A percentile compares a stretch with the other conserved stretches of the same genome.
Evolutionary conservation across 2,113 vertebrate species (phyloP).

Genomic region (Cyprinodon variegatus): DNA sequence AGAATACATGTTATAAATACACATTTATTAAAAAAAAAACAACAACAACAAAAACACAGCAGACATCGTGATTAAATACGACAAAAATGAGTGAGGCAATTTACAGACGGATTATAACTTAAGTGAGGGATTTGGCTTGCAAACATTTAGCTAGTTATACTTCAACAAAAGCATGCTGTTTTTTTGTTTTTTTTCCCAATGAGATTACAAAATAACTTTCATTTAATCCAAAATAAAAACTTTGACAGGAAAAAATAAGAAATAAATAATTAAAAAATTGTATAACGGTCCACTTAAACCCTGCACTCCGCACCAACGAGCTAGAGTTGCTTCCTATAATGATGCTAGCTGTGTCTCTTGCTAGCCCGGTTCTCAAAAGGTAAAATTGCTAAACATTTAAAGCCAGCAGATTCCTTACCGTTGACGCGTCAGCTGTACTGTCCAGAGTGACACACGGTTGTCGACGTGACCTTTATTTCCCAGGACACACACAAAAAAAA

Average conservation of each 20-base stretch:
- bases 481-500: background rate
- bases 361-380: conserved; percentile 26
- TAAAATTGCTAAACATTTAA: background rate
- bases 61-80: background rate
- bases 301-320: background rate
- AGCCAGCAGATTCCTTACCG: conserved; percentile 19
- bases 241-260: background rate
- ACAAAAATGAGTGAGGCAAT: background rate
- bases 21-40: background rate
- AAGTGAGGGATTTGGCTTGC: background rate
- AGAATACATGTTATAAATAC: background rate
- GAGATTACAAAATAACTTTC: background rate
- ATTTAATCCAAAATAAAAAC: background rate
- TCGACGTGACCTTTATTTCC: background rate
- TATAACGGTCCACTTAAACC: background rate
- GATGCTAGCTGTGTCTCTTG: conserved; percentile 23
- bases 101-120: background rate
- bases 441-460: background rate
- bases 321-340: background rate
- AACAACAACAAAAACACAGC: too few species aligned
- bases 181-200: background rate
- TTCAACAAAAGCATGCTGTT: background rate
- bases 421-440: background rate
- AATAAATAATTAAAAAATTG: background rate
- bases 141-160: background rate